A percentile compares a stretch with the other conserved stretches of the same genome.
These are phyloP conservation scores for Trichogramma pretiosum DNA, from an alignment of 1,140 invertebrate species.

Conservation along the genomic window DNA sequence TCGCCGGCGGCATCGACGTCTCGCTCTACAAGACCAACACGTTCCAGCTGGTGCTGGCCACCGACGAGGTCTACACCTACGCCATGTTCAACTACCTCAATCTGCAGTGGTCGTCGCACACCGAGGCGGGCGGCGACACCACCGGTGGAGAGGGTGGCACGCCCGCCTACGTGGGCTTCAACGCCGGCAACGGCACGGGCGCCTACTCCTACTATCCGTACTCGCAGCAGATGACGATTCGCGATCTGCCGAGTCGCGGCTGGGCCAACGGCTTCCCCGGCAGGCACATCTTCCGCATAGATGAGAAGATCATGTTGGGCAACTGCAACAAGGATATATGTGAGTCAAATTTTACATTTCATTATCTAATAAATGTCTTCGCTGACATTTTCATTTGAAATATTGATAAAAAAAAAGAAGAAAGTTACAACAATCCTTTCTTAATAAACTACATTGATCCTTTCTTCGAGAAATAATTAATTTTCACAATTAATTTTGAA, in stretches of 20 bases:
- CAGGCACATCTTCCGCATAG: slow-evolving; percentile 87
- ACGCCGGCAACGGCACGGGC: slow-evolving; percentile 87
- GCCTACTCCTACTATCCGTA: slow-evolving; percentile 85
- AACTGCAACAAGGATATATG: slow-evolving; percentile 85
- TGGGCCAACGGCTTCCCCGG: slow-evolving; percentile 82
- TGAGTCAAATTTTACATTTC: slow-evolving; percentile 34
- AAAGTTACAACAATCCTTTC: no score
- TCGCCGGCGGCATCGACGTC: slow-evolving; percentile 77
- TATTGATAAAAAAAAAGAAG: no score
- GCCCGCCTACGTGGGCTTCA: slow-evolving; percentile 85
- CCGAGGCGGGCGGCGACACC: slow-evolving; percentile 82
- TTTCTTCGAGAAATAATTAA: no score
- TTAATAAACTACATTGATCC: no score
- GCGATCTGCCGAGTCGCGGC: slow-evolving; percentile 72
- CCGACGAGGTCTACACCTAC: slow-evolving; percentile 89
- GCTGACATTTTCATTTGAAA: background rate
- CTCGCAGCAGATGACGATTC: slow-evolving; percentile 75
- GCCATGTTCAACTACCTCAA: slow-evolving; percentile 89
- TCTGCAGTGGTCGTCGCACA: slow-evolving; percentile 83
- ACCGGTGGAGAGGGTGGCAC: slow-evolving; percentile 76
- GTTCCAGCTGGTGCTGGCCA: slow-evolving; percentile 86
- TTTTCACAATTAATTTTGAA: no score
- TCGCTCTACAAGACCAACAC: slow-evolving; percentile 81
- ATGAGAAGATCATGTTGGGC: slow-evolving; percentile 87
- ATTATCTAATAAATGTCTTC: background rate